phyloP scores from a whole-genome alignment of 2,797 vertebrate genomes.

The Australoheros facetus region DNA sequence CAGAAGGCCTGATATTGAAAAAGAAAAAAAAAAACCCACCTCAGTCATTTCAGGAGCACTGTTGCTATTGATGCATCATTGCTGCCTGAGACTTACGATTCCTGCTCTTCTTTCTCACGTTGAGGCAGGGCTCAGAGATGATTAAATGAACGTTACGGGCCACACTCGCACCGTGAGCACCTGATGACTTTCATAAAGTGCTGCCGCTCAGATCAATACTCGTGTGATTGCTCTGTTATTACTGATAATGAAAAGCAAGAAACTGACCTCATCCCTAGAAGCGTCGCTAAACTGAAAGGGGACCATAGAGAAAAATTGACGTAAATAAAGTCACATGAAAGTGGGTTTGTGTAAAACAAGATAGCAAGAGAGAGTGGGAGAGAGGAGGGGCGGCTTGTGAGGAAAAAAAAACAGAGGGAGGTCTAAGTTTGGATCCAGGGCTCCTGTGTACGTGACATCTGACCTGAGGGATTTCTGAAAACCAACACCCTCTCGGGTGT shows the following conservation, averaged over 20 bases:
- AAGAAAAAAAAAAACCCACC: neutral
- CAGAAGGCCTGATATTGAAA: slow-evolving; percentile 3
- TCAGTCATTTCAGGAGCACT: slow-evolving; percentile 45
- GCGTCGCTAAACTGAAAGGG: neutral
- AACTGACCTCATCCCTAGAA: slow-evolving; percentile 40
- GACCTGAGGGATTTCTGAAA: slow-evolving; percentile 75
- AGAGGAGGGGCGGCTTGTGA: slow-evolving; percentile 7
- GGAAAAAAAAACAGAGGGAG: slow-evolving; percentile 46
- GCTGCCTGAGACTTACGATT: slow-evolving; percentile 40
- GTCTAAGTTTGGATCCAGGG: slow-evolving; percentile 71
- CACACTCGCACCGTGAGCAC: slow-evolving; percentile 16
- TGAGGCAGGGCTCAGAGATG: slow-evolving; percentile 34
- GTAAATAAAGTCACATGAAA: slow-evolving; percentile 56
- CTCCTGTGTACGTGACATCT: slow-evolving; percentile 75
- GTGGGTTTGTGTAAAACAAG: slow-evolving; percentile 41
- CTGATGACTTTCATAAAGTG: slow-evolving; percentile 62
- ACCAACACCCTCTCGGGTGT: slow-evolving; percentile 71
- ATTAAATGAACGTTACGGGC: slow-evolving; percentile 54
- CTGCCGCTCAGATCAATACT: slow-evolving; percentile 60
- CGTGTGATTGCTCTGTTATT: slow-evolving; percentile 55
- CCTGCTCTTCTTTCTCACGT: slow-evolving; percentile 33
- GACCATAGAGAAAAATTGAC: slow-evolving; percentile 6
- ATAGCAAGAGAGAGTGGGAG: neutral
- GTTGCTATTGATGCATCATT: slow-evolving; percentile 39
- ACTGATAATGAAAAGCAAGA: slow-evolving; percentile 58